Evolutionary conservation across 2,888 invertebrate genomes (phyloP), one percentile per base, ranked within the genome.

Genomic region (Rhamphomyia laevipes): DNA sequence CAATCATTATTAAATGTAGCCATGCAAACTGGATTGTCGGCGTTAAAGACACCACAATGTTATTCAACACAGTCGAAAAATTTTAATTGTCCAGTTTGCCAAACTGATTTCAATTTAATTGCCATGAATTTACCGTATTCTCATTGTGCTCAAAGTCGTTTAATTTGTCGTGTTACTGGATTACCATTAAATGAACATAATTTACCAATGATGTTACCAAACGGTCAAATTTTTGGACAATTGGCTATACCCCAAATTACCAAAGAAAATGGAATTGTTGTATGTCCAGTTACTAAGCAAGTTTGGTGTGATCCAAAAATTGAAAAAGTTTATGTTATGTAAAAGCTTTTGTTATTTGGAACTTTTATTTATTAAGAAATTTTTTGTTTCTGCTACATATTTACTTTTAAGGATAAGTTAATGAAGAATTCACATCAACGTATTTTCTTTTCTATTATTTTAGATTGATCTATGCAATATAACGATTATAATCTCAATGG

Each of bases 301-400:
- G 82, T 86, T 57, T 97, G 86, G 73, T 80, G 84, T 54, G 82
- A 90, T 69, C 87, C 90, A 60, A 92, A 94, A 68, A 86, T 90
- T 43, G 93, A 95, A 67, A 95, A 96, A 73, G 95, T 97, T 44
- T 99, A 86, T 68, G 93, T 99, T 48, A 95, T 97, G 95, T 97
- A 80, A 80, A 41, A 7, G 2, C 2, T 27, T 27, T 27, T 27
- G 23, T 27, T 27, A 27, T 27, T 27, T 9, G 23, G 9, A 27
- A 7, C 23, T 7, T 27, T n/a, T 27, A 9, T 27, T 27, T 27
- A 27, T 27, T 27, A 7, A 27, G 9, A 7, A 27, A 7, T 21
- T 21, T 21, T 21, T 21, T n/a, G n/a, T 21, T 21, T 21, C 21
- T 21, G 21, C 21, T 21, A 21, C 21, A 4, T 21, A 3, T 21